phyloP scores from a whole-genome alignment of 2,113 vertebrate species.

The Cynopterus brachyotis region DNA sequence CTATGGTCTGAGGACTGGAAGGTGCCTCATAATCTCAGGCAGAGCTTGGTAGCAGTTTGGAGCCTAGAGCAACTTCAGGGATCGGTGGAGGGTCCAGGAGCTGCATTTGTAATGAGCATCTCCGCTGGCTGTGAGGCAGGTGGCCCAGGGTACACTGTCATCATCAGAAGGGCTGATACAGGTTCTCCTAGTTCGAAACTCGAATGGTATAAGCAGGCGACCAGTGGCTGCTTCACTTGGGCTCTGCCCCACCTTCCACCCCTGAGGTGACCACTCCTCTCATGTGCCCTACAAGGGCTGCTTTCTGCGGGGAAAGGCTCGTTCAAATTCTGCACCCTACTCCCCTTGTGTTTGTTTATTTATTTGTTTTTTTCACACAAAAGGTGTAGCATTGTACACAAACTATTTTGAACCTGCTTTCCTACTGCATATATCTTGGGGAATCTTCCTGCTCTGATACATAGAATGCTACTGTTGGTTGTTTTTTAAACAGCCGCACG shows the following conservation, averaged over 20 bases:
- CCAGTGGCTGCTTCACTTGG: neutral
- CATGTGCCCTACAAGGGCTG: neutral
- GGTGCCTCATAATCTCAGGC: neutral
- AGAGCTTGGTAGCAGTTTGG: neutral
- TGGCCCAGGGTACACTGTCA: neutral
- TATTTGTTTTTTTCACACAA: neutral
- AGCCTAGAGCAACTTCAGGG: neutral
- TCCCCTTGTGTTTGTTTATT: neutral
- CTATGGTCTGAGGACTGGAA: neutral
- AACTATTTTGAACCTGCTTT: neutral
- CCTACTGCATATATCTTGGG: neutral
- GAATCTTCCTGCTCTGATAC: neutral
- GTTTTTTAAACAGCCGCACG: neutral
- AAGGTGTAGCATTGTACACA: neutral
- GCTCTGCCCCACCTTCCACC: fast-evolving
- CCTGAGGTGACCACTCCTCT: neutral
- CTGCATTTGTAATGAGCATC: neutral
- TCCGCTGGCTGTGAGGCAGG: neutral
- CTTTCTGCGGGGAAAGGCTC: fast-evolving
- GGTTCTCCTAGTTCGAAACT: neutral
- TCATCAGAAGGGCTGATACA: neutral
- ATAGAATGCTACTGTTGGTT: neutral
- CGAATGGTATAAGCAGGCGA: neutral
- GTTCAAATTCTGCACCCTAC: neutral
- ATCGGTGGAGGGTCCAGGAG: too few species aligned